Base-by-base conservation (phyloP, 1,140 invertebrate genomes). In the Ceratoteleas bidentatus region DNA sequence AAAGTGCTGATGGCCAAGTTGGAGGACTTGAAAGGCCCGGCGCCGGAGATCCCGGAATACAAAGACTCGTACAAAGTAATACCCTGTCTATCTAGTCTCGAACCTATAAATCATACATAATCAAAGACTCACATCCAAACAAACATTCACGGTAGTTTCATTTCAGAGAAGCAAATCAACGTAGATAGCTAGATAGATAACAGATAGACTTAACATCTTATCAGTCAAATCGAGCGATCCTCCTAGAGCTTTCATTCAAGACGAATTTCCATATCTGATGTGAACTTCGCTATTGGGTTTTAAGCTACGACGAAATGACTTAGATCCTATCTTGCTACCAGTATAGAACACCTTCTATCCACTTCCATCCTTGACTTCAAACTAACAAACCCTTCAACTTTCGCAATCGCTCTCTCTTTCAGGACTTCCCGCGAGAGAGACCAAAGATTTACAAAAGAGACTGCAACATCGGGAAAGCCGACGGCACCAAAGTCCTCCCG, bases 371-470 rank as follows among this genome's bases (percentile, higher is more conserved):
- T 49, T 13, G 3, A 49, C 14, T 24, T 24, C 7, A 7, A 24
- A 8, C 24, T 52, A 4, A 52, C 16, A 24, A 4, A 24, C 4
- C 24, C 24, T 24, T 24, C 24, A 24, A 24, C 24, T 24, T 24
- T 24, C 24, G 24, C 24, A 24, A 24, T 24, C 4, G 24, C 24
- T 24, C 24, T 24, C 3, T 16, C 33, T n/a, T 74, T 43, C 36
- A 91, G 90, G 70, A 90, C 47, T 91, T 91, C 34, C 90, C 90
- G 32, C 84, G 90, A 43, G 90, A 90, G 68, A 80, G 89, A 6
- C 90, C 90, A 6, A 87, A 65, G 15, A 72, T 91, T n/a, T 45
- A 85, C 14, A 90, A 86, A 49, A 87, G 89, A 3, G 89, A 90
- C 6, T 85, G 88, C 11, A 86, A 89, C 43, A 90, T 91, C 33